Percentiles rank a stretch among this genome's conserved stretches.
These are phyloP conservation scores for Eptatretus atami DNA, from an alignment of 2,797 vertebrate genomes.

Conservation along the genomic window DNA sequence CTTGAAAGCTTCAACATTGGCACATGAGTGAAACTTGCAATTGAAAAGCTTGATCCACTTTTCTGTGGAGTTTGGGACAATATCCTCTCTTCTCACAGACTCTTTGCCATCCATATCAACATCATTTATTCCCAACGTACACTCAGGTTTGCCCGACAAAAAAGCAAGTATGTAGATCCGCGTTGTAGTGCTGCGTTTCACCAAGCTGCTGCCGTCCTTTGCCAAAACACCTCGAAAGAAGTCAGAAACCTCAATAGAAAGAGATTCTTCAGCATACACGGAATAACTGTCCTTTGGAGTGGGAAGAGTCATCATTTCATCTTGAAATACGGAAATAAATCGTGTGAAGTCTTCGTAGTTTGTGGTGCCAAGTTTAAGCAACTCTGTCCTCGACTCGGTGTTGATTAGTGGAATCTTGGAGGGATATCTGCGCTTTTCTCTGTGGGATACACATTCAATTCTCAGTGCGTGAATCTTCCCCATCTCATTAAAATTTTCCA, in stretches of 20 bases:
- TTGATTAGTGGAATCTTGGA: slow-evolving; percentile 45
- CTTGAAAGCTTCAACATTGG: slow-evolving; percentile 31
- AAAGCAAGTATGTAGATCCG: slow-evolving; percentile 56
- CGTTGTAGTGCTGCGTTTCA: slow-evolving; percentile 29
- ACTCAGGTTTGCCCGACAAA: slow-evolving; percentile 31
- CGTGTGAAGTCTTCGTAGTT: slow-evolving; percentile 43
- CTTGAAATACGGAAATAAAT: slow-evolving; percentile 38
- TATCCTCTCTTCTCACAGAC: slow-evolving; percentile 39
- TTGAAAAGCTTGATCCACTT: slow-evolving; percentile 45
- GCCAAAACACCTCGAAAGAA: slow-evolving; percentile 49
- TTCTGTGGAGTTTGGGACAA: slow-evolving; percentile 30
- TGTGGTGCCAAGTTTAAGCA: slow-evolving; percentile 63
- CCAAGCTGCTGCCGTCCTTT: slow-evolving; percentile 28
- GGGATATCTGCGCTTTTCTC: slow-evolving; percentile 51
- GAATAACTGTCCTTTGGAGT: slow-evolving; percentile 23
- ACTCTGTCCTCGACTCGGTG: slow-evolving; percentile 43
- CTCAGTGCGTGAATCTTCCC: slow-evolving; percentile 70
- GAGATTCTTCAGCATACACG: slow-evolving; percentile 58
- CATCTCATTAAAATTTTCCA: slow-evolving; percentile 45
- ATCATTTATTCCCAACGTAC: slow-evolving; percentile 69
- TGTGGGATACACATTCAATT: slow-evolving; percentile 50
- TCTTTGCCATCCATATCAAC: slow-evolving; percentile 37
- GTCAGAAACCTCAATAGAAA: slow-evolving; percentile 52
- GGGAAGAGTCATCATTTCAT: slow-evolving; percentile 40
- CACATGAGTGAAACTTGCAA: slow-evolving; percentile 39